Base-by-base conservation (phyloP, 2,113 vertebrate genomes). In the Gulo gulo region DNA sequence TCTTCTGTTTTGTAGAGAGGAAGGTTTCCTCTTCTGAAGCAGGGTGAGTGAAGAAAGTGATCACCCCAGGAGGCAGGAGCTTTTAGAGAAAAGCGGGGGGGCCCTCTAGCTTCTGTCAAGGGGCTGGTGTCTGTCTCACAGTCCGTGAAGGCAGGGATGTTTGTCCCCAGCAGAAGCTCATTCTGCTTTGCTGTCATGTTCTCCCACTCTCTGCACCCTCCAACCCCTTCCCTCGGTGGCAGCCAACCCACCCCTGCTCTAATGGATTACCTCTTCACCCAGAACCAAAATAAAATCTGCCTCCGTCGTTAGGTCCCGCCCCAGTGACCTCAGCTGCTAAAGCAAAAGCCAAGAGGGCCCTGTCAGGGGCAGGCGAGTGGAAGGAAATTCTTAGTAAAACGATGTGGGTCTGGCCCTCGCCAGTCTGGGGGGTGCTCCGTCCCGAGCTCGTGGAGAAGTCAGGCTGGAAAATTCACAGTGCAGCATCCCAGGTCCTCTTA, bases 301-400 rank as follows among this genome's bases (percentile, higher is more conserved):
- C 47, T 93, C 42, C 34, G 55, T 63, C 47, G 29, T 59, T 69
- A 81, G 67, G 24, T 61, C 42, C 50, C 45, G 61, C n/a, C 34
- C 96, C 50, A 1, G 7, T 59, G 92, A 87, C 61, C 69, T 88
- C 87, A 74, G 55, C 34, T 65, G n/a, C 47, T 73, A 78, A 85
- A 97, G 69, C 20, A n/a, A 80, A 92, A 69, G 39, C 31, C 45
- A 59, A 50, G 26, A 86, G 42, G 26, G 2, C 34, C 36, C 59
- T 24, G 29, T n/a, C 65, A 29, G 88, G 57, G 9, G 31, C 73
- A 67, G 65, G 14, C 8, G 18, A 21, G 15, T 14, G 36, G 42
- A 84, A 86, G 71, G 3, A 47, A 42, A 42, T n/a, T 55, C 55
- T 55, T 16, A 9, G 45, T 10, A 52, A 34, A 16, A 4, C 9